These are phyloP conservation scores for Stercorarius parasiticus DNA, from an alignment of 2,113 vertebrate species.

Conservation along the genomic window DNA sequence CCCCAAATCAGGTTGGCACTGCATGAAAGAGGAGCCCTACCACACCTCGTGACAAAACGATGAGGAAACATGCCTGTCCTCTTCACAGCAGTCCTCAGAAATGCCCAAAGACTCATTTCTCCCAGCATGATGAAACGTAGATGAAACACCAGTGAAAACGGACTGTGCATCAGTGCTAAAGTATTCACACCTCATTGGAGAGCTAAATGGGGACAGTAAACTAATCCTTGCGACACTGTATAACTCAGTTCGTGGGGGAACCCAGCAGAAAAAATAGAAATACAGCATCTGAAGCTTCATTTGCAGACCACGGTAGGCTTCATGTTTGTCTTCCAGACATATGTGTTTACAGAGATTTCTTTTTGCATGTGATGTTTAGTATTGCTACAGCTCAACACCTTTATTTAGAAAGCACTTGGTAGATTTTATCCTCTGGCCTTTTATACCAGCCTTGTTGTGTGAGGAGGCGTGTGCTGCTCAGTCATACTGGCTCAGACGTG, in stretches of 20 bases:
- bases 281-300: background rate
- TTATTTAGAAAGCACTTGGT: background rate
- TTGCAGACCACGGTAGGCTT: background rate
- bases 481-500: rapidly evolving
- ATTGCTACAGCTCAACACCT: background rate
- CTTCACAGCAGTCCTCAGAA: background rate
- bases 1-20: background rate
- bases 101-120: background rate
- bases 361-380: background rate
- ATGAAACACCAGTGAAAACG: background rate
- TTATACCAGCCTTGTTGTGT: background rate
- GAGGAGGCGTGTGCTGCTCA: background rate
- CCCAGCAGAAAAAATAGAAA: background rate
- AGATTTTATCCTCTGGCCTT: background rate
- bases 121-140: constrained; percentile 7
- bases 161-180: constrained; percentile 7
- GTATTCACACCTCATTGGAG: constrained; percentile 31
- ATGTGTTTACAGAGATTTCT: background rate
- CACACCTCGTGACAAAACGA: background rate
- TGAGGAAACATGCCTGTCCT: background rate
- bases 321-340: background rate
- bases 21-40: background rate
- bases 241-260: background rate
- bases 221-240: background rate
- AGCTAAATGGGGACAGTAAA: constrained; percentile 31